Evolutionary conservation across 2,888 invertebrate species (phyloP), one percentile per base, ranked within the genome.

Genomic region (Eristalinus sepulchralis): DNA sequence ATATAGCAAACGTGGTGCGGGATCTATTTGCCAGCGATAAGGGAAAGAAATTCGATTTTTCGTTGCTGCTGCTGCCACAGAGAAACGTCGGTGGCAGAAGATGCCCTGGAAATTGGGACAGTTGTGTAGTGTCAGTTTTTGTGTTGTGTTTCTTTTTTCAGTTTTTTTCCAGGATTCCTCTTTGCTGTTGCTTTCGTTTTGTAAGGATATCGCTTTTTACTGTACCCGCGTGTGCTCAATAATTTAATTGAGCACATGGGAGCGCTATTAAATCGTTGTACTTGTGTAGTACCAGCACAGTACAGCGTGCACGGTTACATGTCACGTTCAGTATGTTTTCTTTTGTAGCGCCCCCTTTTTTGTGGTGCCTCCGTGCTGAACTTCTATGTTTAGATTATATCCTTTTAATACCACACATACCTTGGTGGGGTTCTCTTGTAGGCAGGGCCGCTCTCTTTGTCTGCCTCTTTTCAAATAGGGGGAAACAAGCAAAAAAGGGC

Each of bases 201-300:
- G 20, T 13, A 22, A 31, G 24, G 13, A 71, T 66, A 34, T 66
- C 17, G 13, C 47, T 47, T 73, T 67, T 73, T 60, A 24, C 20
- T 22, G 31, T 31, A 60, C 77, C 72, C 81, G 77, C 63, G 72
- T 68, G 72, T 53, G 73, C 47, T 78, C 77, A 73, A 85, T 85
- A 78, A 81, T 81, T 81, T 81, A 81, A 85, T 85, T 67, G 81
- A 78, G 64, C 77, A 85, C 81, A 78, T 73, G 77, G 39, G 81
- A 67, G 24, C 63, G 59, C 72, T 78, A 84, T 84, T 80, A 75
- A 63, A 67, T 76, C n/a, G 63, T 76, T 82, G 34, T 75, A 24
- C 62, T 27, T 8, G 20, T 53, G 47, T 24, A 11, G 22, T 57
- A 22, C 57, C 36, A 59, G 31, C 6, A 27, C 27, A 27, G 27